Evolutionary conservation across 2,113 vertebrate genomes (phyloP).

Genomic region (Himantopus leucocephalus): DNA sequence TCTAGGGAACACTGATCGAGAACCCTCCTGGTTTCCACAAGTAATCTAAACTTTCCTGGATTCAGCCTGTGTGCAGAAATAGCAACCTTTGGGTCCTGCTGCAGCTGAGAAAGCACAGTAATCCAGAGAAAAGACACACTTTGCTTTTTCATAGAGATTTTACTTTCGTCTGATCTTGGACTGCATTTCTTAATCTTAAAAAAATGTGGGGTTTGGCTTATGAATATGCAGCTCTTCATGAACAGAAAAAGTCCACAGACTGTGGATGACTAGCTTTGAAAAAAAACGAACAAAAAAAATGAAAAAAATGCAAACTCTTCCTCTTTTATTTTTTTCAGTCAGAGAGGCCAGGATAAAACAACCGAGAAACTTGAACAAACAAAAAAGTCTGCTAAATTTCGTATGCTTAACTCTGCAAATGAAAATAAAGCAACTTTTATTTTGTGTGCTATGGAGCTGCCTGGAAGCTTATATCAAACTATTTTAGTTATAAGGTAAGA

Average conservation of each 20-base stretch:
- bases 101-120: not conserved
- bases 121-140: not conserved
- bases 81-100: not conserved
- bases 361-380: slow-evolving; percentile 39
- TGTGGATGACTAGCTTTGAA: not conserved
- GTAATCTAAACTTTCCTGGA: not conserved
- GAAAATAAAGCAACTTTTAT: slow-evolving; percentile 37
- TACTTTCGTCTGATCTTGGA: not conserved
- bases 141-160: not conserved
- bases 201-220: not conserved
- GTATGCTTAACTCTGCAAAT: slow-evolving; percentile 21
- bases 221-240: not conserved
- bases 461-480: not conserved
- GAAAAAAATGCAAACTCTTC: not conserved
- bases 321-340: not conserved
- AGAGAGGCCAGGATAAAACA: not conserved
- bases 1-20: not conserved
- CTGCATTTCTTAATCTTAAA: not conserved
- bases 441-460: not conserved
- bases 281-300: not conserved
- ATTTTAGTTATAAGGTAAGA: not conserved
- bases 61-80: not conserved
- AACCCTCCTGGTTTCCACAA: not conserved
- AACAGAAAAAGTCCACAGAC: not conserved
- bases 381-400: slow-evolving; percentile 57